These are phyloP conservation scores for Balaenoptera acutorostrata DNA, from an alignment of 2,113 vertebrate genomes.

Conservation along the genomic window DNA sequence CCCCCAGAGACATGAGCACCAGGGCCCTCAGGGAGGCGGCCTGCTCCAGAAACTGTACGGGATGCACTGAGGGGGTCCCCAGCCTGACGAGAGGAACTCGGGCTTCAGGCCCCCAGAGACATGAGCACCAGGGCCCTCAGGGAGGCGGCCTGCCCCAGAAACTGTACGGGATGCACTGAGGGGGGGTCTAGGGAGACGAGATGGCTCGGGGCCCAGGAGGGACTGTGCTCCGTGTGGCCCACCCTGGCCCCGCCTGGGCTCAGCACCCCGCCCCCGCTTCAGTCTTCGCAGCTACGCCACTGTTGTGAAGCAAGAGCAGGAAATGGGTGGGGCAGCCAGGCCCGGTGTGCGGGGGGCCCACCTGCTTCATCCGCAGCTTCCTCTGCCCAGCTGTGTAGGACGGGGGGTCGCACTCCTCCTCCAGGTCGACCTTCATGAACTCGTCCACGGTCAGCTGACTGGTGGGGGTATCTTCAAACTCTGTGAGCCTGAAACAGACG, in stretches of 20 bases:
- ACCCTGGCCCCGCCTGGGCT: accelerated
- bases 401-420: conserved; percentile 95
- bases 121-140: neutral
- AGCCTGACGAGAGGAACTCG: accelerated
- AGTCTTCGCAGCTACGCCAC: accelerated
- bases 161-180: accelerated
- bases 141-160: neutral
- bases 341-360: conserved; percentile 26
- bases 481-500: conserved; percentile 83
- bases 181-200: neutral
- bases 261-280: neutral
- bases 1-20: too few species aligned
- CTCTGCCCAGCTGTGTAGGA: conserved; percentile 90
- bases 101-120: too few species aligned
- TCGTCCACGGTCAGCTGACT: conserved; percentile 96
- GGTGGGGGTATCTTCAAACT: conserved; percentile 97
- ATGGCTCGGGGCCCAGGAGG: neutral
- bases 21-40: too few species aligned
- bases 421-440: conserved; percentile 95
- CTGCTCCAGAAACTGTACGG: too few species aligned
- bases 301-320: accelerated
- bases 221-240: accelerated
- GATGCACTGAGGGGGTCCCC: too few species aligned
- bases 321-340: accelerated
- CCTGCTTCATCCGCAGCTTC: conserved; percentile 89